Evolutionary conservation across 2,113 vertebrate genomes (phyloP), one percentile per base, ranked within the genome.

Genomic region (Nibea albiflora): DNA sequence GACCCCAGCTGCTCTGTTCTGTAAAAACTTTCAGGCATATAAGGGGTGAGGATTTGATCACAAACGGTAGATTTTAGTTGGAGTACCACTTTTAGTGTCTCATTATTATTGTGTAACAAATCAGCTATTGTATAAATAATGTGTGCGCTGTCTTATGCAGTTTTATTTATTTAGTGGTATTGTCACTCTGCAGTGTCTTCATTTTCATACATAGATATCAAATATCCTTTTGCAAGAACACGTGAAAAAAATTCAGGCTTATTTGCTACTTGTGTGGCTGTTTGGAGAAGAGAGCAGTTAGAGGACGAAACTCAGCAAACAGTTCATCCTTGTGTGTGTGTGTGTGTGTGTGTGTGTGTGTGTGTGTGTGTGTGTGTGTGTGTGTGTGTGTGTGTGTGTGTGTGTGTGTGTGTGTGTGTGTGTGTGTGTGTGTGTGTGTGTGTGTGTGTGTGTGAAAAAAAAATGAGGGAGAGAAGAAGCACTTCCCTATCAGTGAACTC

Each of bases 401-500:
- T 78, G 75, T 20, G 56, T 79, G 64, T 62, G 44, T n/a, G 22
- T 83, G 64, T 79, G 50, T 69, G 68, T 76, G 73, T 35, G 6
- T 78, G 75, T 20, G 56, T 68, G 49, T 49, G 35, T 20, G 19
- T 28, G 16, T 63, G 35, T 52, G 39, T 66, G 61, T 67, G 52
- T 17, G 28, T 35, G 60, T 49, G 64, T 50, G 46, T 22, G 16
- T 20, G 76, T 52, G 67, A n/a, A 57, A 42, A 5, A 44, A 28
- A 47, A 56, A 35, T 50, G 63, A 80, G 83, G 28, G 81, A 70
- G 78, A 49, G 68, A 67, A 71, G 44, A 67, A 71, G 44, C 57
- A 42, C 63, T 78, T 67, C 22, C 64, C 74, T 86, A 76, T 89
- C 91, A 86, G 88, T 75, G 86, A 85, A 85, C 85, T 92, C 89